Conservation (phyloP, 2,888 invertebrate species). For the Meta bourneti region DNA sequence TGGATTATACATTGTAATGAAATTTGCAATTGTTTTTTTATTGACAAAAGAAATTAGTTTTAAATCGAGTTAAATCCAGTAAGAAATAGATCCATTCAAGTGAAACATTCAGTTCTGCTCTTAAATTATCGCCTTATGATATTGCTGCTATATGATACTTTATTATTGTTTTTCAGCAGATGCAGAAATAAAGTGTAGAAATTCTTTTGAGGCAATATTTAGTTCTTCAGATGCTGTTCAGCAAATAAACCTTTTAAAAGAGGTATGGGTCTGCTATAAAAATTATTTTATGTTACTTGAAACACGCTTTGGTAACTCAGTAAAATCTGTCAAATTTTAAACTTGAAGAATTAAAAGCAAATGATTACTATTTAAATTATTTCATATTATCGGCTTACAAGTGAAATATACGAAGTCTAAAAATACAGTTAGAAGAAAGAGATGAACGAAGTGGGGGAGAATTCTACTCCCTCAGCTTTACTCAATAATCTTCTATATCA, state of each 20-base stretch:
- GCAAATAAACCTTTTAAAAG: slow-evolving; percentile 56
- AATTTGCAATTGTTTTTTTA: no score
- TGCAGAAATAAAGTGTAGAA: neutral
- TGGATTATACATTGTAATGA: no score
- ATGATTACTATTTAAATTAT: neutral
- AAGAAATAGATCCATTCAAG: no score
- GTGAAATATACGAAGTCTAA: neutral
- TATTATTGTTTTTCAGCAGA: slow-evolving; percentile 14
- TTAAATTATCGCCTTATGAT: no score
- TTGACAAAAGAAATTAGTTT: no score
- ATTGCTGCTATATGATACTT: neutral
- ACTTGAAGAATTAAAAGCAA: neutral
- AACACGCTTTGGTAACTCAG: neutral
- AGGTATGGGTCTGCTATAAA: slow-evolving; percentile 8
- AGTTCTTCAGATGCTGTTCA: slow-evolving; percentile 33
- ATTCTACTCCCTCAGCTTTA: no score
- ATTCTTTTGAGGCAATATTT: slow-evolving; percentile 1
- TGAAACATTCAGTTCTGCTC: no score
- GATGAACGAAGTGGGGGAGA: no score
- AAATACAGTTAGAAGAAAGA: no score
- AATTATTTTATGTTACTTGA: slow-evolving; percentile 11
- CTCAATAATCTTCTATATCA: no score
- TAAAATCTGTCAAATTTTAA: neutral
- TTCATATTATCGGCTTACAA: neutral
- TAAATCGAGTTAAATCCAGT: no score